Evolutionary conservation across 2,888 invertebrate genomes (phyloP), one percentile per base, ranked within the genome.

Genomic region (Agriotes lineatus): DNA sequence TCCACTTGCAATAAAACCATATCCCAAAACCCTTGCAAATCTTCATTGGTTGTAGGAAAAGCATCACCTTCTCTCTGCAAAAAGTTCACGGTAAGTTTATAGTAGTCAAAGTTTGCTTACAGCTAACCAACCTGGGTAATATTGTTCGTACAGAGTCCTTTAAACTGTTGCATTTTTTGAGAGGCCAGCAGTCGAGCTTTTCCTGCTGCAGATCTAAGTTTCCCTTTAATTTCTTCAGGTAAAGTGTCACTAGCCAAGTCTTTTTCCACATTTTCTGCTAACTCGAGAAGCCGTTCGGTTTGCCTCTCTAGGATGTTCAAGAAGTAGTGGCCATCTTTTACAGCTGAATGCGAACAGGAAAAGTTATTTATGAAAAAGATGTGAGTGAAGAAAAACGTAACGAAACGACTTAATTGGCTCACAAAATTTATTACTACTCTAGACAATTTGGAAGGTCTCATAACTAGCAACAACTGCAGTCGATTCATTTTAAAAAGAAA

Each of bases 1-100:
- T 91, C 90, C 16, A 97, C 93, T 85, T 97, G 97, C 54, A 97
- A 88, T 82, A 93, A 91, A 22, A 97, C 96, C 96, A 98, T 96
- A 84, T 98, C 97, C 97, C 97, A 98, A 86, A 98, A 98, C 0
- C 97, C 98, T 78, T 94, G 95, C 71, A 98, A 86, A 84, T 98
- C 98, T 77, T 94, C 92, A 73, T 90, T 86, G 0, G 96, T 96
- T 6, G 97, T 97, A 6, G 94, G 95, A 84, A 95, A 96, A 71
- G 90, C 92, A 80, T 96, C 96, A 72, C 91, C 93, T 19, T 88
- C 88, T 85, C 76, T 90, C 92, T 92, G 84, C 20, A 80, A 77
- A 68, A 63, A 63, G n/a, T n/a, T n/a, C n/a, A n/a, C n/a, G n/a
- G n/a, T n/a, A n/a, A n/a, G n/a, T n/a, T n/a, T n/a, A n/a, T n/a